Percentiles rank a stretch among this genome's conserved stretches.
phyloP scores from a whole-genome alignment of 2,888 invertebrate species.

The Dendrolimus houi region DNA sequence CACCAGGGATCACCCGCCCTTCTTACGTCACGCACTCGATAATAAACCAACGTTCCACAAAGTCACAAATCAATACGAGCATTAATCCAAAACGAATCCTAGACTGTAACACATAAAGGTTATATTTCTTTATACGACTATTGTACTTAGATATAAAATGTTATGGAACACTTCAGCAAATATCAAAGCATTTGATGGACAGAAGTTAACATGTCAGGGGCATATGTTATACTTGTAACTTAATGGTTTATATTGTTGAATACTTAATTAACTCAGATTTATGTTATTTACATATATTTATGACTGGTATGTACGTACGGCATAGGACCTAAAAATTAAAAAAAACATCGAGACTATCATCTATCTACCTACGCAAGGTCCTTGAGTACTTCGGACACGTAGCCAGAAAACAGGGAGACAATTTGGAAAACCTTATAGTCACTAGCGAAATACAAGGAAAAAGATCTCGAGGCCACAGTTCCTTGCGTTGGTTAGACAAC shows the following conservation, averaged over 20 bases:
- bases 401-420: no score
- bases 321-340: no score
- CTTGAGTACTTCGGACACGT: no score
- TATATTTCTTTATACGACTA: no score
- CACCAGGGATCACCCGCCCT: slow-evolving; percentile 69
- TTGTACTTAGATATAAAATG: background rate
- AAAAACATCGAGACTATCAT: no score
- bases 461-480: no score
- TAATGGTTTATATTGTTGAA: slow-evolving; percentile 54
- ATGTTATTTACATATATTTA: background rate
- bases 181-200: slow-evolving; percentile 50
- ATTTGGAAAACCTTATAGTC: no score
- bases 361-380: no score
- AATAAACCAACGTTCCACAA: slow-evolving; percentile 35
- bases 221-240: slow-evolving; percentile 33
- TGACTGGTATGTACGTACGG: no score
- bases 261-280: slow-evolving; percentile 12
- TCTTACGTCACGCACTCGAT: slow-evolving; percentile 73
- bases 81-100: slow-evolving; percentile 38
- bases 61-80: slow-evolving; percentile 43
- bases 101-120: slow-evolving; percentile 6
- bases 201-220: slow-evolving; percentile 73
- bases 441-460: no score
- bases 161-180: background rate
- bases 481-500: no score